These are phyloP conservation scores for Lepidocyrtoides sp. DNA, from an alignment of 2,888 invertebrate species.

Conservation along the genomic window DNA sequence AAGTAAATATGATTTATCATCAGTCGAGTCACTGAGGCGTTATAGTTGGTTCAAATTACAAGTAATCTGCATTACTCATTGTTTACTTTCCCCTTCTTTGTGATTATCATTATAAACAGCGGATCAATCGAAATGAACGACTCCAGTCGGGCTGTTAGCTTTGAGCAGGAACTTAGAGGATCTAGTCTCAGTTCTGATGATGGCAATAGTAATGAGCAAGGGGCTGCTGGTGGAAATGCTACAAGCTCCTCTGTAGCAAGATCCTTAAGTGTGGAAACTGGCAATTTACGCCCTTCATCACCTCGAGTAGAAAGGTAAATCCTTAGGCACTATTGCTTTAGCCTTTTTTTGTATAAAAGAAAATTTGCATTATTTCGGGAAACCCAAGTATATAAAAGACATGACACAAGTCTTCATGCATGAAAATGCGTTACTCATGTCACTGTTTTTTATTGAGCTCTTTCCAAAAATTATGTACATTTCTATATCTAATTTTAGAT, in stretches of 20 bases:
- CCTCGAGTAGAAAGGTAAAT: slow-evolving; percentile 86
- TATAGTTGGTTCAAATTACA: neutral
- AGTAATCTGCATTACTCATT: slow-evolving; percentile 31
- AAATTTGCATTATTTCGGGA: neutral
- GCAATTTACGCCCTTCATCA: slow-evolving; percentile 85
- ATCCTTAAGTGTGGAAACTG: slow-evolving; percentile 82
- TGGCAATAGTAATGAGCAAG: slow-evolving; percentile 86
- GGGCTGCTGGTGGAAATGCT: slow-evolving; percentile 85
- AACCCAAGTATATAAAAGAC: neutral
- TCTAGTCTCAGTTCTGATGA: slow-evolving; percentile 91
- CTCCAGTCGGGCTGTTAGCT: slow-evolving; percentile 89
- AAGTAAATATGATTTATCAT: slow-evolving; percentile 16
- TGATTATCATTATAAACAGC: slow-evolving; percentile 86
- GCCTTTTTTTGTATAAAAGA: neutral
- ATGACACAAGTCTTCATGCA: too few species aligned
- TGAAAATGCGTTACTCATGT: too few species aligned
- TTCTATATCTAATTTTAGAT: neutral
- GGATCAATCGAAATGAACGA: slow-evolving; percentile 91
- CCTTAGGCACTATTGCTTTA: neutral
- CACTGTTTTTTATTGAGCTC: too few species aligned
- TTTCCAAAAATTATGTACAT: neutral
- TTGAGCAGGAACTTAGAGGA: slow-evolving; percentile 89
- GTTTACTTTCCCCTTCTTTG: slow-evolving; percentile 24
- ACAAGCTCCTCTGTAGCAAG: slow-evolving; percentile 66
- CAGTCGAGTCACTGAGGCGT: neutral